Conservation (phyloP, 2,797 vertebrate species). For the Sebastes wilsoni region DNA sequence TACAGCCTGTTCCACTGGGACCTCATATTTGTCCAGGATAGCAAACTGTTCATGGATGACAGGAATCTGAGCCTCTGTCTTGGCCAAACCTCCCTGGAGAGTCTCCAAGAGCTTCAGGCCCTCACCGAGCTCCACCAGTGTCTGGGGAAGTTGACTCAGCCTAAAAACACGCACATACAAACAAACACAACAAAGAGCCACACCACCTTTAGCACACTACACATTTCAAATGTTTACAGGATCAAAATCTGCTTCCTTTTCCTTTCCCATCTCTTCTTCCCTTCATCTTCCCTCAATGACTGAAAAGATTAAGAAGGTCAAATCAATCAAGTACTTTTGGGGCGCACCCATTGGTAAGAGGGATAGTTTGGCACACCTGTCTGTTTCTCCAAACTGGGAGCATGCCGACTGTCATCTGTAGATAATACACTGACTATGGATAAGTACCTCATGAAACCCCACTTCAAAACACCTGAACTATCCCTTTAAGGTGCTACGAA, state of each 20-base stretch:
- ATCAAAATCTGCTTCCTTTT: background rate
- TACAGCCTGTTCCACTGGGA: slow-evolving; percentile 81
- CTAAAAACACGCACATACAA: slow-evolving; percentile 44
- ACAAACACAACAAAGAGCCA: background rate
- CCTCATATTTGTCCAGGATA: slow-evolving; percentile 90
- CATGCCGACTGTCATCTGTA: too few species aligned
- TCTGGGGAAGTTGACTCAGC: slow-evolving; percentile 47
- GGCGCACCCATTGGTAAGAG: background rate
- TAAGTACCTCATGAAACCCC: too few species aligned
- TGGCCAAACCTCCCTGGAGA: slow-evolving; percentile 79
- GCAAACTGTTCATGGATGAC: slow-evolving; percentile 90
- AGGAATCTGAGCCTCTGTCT: slow-evolving; percentile 83
- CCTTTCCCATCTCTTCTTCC: background rate
- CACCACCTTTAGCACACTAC: background rate
- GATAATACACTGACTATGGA: too few species aligned
- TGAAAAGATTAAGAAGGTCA: background rate
- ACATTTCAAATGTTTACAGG: background rate
- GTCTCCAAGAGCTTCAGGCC: slow-evolving; percentile 83
- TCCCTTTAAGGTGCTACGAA: too few species aligned
- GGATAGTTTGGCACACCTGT: too few species aligned
- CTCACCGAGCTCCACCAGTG: slow-evolving; percentile 54
- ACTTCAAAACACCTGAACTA: too few species aligned
- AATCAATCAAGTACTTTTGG: background rate
- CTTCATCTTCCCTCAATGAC: background rate
- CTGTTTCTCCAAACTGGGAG: too few species aligned